Evolutionary conservation across 2,888 invertebrate genomes (phyloP), one percentile per base, ranked within the genome.

Genomic region (Oxycera nigricornis): DNA sequence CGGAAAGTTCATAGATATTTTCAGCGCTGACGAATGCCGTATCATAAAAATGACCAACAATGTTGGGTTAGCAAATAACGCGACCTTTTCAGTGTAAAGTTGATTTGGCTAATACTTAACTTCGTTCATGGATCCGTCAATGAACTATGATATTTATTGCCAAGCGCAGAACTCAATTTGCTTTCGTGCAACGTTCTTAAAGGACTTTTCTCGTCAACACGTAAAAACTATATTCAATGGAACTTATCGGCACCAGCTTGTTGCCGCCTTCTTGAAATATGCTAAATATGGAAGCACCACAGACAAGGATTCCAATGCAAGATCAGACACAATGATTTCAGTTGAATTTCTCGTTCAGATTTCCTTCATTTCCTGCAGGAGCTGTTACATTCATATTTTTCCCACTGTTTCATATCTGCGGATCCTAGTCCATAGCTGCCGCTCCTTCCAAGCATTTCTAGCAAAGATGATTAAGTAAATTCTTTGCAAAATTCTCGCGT

Each of bases 331-430:
- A 20, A 35, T 2, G 11, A 35, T 62, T 20, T 20, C 62, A 35
- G 39, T 62, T 35, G 62, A 35, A 62, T 62, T 62, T 62, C 62
- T 55, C 20, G 20, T 20, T 30, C 22, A 20, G 35, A 24, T 62
- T 62, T 35, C 35, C 35, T 35, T 62, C 35, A 26, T 35, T 62
- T 30, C 35, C 35, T 62, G 35, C 35, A 26, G 20, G 39, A 17
- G 62, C 22, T n/a, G 31, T 20, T 62, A 20, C 22, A 26, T 11
- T 30, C 46, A 46, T 46, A n/a, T 46, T 46, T 46, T 46, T 46
- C 17, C n/a, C n/a, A n/a, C n/a, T 46, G 46, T 3, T 46, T 46
- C 17, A 7, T n/a, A 46, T 7, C 46, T 46, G 6, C 46, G 4
- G n/a, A n/a, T n/a, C 46, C 4, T 46, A 11, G 3, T 46, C 46